Percentiles rank a stretch among this genome's conserved stretches.
Evolutionary conservation across 2,113 vertebrate species (phyloP).

Genomic region (Oceanodroma tethys): DNA sequence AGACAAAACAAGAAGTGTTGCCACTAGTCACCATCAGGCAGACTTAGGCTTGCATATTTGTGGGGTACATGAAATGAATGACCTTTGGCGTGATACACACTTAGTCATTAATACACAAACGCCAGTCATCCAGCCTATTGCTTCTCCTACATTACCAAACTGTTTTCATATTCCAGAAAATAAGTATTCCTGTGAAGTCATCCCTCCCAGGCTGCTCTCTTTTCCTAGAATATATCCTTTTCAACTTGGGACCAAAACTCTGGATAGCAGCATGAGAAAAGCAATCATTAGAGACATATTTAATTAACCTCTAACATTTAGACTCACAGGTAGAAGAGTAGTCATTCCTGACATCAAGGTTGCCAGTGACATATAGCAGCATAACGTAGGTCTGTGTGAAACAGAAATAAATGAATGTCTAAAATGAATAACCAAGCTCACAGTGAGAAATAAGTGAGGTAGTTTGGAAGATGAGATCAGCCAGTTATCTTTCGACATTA

Average conservation of each 20-base stretch:
- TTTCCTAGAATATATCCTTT: neutral
- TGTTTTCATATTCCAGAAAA: constrained; percentile 6
- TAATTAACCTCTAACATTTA: constrained; percentile 10
- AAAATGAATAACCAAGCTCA: constrained; percentile 3
- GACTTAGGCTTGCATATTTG: neutral
- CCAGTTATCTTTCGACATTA: neutral
- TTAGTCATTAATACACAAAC: constrained; percentile 16
- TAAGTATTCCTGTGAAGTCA: neutral
- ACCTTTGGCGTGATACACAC: neutral
- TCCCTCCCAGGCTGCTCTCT: neutral
- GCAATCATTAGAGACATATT: neutral
- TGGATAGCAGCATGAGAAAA: neutral
- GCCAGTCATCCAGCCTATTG: neutral
- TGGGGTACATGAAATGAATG: neutral
- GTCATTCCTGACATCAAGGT: neutral
- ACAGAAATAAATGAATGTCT: neutral
- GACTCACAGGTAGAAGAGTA: neutral
- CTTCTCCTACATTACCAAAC: neutral
- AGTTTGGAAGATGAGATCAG: neutral
- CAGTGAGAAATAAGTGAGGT: neutral
- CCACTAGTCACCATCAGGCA: neutral
- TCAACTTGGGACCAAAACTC: neutral
- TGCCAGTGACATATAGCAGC: neutral
- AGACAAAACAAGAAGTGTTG: neutral
- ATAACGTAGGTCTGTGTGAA: neutral